These are phyloP conservation scores for Pinna nobilis DNA, from an alignment of 1,140 invertebrate species.

Conservation along the genomic window DNA sequence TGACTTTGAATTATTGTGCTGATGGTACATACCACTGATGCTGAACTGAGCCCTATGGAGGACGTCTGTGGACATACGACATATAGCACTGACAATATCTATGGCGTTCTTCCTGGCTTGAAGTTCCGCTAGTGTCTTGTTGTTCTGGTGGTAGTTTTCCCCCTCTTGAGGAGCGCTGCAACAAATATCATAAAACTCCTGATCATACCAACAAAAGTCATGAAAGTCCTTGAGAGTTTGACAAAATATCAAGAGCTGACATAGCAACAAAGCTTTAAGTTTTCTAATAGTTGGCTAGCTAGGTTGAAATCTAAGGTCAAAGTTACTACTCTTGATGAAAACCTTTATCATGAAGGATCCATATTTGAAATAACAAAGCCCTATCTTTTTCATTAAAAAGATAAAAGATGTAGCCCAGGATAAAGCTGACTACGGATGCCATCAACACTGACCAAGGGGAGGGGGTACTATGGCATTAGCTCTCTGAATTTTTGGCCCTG, in stretches of 20 bases:
- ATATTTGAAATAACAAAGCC: too few species aligned
- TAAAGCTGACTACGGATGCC: too few species aligned
- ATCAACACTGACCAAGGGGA: too few species aligned
- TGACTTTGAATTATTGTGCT: background rate
- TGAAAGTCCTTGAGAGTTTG: background rate
- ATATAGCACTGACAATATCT: slow-evolving; percentile 83
- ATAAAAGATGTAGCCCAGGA: too few species aligned
- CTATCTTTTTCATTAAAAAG: too few species aligned
- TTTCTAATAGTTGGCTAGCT: too few species aligned
- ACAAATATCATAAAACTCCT: too few species aligned
- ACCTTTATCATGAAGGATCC: too few species aligned
- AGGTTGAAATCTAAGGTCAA: too few species aligned
- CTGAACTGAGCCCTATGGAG: slow-evolving; percentile 81
- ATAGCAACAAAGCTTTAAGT: background rate
- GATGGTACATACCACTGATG: slow-evolving; percentile 74
- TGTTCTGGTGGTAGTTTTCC: slow-evolving; percentile 80
- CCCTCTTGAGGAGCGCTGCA: slow-evolving; percentile 80
- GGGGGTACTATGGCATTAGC: too few species aligned
- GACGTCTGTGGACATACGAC: slow-evolving; percentile 83
- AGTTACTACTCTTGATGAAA: too few species aligned
- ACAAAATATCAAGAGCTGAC: background rate
- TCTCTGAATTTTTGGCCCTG: too few species aligned
- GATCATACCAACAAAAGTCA: background rate
- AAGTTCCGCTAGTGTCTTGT: slow-evolving; percentile 81
- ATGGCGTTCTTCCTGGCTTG: slow-evolving; percentile 85